Evolutionary conservation across 2,797 vertebrate species (phyloP).

Genomic region (Ataeniobius toweri): DNA sequence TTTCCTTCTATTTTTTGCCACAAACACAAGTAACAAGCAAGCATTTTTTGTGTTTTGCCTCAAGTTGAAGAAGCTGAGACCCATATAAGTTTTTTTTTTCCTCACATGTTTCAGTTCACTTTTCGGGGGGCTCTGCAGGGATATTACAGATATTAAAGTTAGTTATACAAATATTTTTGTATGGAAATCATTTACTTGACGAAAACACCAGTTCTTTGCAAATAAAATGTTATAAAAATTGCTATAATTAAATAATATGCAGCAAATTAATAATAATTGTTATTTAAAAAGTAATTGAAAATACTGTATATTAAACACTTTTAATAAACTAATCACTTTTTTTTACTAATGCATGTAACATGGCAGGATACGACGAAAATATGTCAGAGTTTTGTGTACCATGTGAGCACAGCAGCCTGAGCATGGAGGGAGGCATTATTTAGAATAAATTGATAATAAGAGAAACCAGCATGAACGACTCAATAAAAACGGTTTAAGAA

Average conservation of each 20-base stretch:
- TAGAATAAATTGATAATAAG: constrained; percentile 79
- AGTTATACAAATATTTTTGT: not conserved
- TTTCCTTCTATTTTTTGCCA: no score
- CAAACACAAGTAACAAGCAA: no score
- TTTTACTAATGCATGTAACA: not conserved
- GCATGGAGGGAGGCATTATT: constrained; percentile 75
- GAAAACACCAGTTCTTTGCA: not conserved
- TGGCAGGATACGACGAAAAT: constrained; percentile 13
- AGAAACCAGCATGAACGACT: constrained; percentile 78
- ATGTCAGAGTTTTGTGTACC: constrained; percentile 55
- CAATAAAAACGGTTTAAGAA: constrained; percentile 79
- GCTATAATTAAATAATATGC: not conserved
- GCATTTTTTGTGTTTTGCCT: not conserved
- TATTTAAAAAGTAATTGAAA: not conserved
- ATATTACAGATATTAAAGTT: not conserved
- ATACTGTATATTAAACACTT: not conserved
- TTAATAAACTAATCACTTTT: not conserved
- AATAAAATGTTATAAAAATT: not conserved
- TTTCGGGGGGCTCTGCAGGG: not conserved
- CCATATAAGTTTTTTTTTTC: not conserved
- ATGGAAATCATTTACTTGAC: not conserved
- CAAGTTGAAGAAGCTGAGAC: not conserved
- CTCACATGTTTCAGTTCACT: not conserved
- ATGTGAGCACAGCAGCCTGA: constrained; percentile 70
- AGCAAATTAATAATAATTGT: not conserved